These are phyloP conservation scores for Dryococelus australis DNA, from an alignment of 2,888 invertebrate species.

Conservation along the genomic window DNA sequence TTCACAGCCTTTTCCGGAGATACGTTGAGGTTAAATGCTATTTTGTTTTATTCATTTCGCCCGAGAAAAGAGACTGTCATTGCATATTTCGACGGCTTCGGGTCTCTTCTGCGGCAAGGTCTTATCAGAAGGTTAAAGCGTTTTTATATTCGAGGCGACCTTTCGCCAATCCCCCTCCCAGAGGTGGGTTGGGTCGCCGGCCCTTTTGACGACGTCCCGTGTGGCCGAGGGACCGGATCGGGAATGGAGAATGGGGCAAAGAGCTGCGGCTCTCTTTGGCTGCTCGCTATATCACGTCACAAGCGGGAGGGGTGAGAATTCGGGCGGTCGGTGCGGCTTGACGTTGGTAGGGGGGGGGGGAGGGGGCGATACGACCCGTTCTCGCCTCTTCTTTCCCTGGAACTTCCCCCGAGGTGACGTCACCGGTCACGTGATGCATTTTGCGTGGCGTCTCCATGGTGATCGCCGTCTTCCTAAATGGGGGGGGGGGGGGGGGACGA, in stretches of 20 bases:
- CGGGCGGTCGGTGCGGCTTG: not conserved
- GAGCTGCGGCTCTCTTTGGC: not conserved
- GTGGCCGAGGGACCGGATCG: not conserved
- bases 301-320: not conserved
- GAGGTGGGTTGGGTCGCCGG: not conserved
- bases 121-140: not conserved
- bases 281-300: not conserved
- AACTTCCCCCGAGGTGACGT: not conserved
- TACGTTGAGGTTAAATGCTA: not conserved
- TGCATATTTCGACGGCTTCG: not conserved
- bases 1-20: not conserved
- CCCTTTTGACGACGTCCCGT: constrained; percentile 16
- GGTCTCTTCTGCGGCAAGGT: not conserved
- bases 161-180: not conserved
- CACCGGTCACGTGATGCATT: constrained; percentile 8
- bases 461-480: not conserved
- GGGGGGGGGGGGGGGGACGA: not conserved
- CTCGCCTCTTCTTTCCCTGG: not conserved
- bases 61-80: not conserved
- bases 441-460: constrained; percentile 16
- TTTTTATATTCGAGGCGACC: not conserved
- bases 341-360: not conserved
- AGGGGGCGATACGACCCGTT: not conserved
- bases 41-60: not conserved
- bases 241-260: not conserved